phyloP scores from a whole-genome alignment of 2,888 invertebrate species.

The Pammene aurita region DNA sequence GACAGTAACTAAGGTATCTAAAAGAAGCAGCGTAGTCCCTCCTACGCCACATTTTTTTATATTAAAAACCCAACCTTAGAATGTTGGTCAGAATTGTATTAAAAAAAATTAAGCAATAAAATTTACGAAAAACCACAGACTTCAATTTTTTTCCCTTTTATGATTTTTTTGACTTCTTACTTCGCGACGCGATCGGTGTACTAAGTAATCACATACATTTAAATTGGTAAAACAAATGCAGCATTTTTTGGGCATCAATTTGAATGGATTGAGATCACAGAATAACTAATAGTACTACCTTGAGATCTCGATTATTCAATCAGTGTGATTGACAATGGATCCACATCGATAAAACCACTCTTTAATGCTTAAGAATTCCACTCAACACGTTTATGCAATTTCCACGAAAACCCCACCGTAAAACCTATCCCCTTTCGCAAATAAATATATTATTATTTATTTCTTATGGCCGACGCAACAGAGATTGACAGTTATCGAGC shows the following conservation, averaged over 20 bases:
- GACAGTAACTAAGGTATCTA: too few relatives aligned
- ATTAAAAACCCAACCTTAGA: too few relatives aligned
- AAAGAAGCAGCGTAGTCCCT: too few relatives aligned
- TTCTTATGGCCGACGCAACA: constrained; percentile 61
- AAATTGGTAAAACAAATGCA: constrained; percentile 2
- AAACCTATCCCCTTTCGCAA: constrained; percentile 63
- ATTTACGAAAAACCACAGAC: too few relatives aligned
- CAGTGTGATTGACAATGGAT: constrained; percentile 12
- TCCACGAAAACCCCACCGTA: constrained; percentile 66
- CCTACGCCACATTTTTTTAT: too few relatives aligned
- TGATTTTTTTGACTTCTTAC: too few relatives aligned
- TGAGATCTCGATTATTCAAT: constrained; percentile 2
- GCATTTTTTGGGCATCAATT: constrained; percentile 17
- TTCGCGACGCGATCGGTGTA: not conserved
- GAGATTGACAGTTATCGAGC: constrained; percentile 73
- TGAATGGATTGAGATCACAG: constrained; percentile 11
- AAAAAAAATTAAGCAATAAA: too few relatives aligned
- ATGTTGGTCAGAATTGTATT: too few relatives aligned
- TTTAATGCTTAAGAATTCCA: constrained; percentile 25
- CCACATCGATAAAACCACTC: constrained; percentile 37
- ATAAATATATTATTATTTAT: constrained; percentile 64
- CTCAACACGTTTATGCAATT: constrained; percentile 58
- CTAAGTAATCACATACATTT: not conserved
- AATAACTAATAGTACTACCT: too few relatives aligned
- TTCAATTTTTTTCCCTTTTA: too few relatives aligned